Base-by-base conservation (phyloP, 2,888 invertebrate species). In the Trisateles emortualis region DNA sequence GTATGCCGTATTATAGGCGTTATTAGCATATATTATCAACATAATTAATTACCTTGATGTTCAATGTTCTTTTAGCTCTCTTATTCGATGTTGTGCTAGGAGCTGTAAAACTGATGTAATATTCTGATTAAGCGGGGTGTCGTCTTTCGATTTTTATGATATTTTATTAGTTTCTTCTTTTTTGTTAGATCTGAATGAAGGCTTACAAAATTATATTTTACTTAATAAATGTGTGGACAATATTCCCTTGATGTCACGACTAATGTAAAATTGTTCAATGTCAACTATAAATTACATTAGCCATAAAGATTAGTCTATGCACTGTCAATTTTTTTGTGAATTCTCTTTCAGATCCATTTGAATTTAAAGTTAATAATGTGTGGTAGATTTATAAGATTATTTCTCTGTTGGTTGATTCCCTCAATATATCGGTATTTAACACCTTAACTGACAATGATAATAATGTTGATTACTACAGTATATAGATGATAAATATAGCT, bases 311-410 rank as follows among this genome's bases (percentile, higher is more conserved):
- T 65, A 46, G 56, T 68, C 66, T 59, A 49, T 67, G 61, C 69
- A 68, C 64, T 59, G 68, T 70, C 70, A 24, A 44, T 76, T 74
- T 79, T n/a, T 86, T 86, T 85, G 86, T 86, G 83, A 83, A 84
- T 84, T 88, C 80, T 87, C 80, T 87, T 86, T 88, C 88, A 90
- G 88, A 90, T 91, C 85, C 72, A 80, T 85, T 87, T 83, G 71
- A 78, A 83, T 79, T 81, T 79, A 29, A 82, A 56, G 53, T 76
- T 76, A 82, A 72, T 79, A 77, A 75, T 80, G 82, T 84, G 86
- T 87, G 86, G 85, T 84, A 86, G 84, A 61, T 77, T 78, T 72
- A 61, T 81, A 81, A 79, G 71, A 54, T 76, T 69, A 55, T 73
- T 80, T 83, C 78, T 81, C 80, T 83, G 80, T 85, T 87, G 84